A percentile compares a stretch with the other conserved stretches of the same genome.
phyloP scores from a whole-genome alignment of 2,888 invertebrate genomes.

The Cephus rjabovi region DNA sequence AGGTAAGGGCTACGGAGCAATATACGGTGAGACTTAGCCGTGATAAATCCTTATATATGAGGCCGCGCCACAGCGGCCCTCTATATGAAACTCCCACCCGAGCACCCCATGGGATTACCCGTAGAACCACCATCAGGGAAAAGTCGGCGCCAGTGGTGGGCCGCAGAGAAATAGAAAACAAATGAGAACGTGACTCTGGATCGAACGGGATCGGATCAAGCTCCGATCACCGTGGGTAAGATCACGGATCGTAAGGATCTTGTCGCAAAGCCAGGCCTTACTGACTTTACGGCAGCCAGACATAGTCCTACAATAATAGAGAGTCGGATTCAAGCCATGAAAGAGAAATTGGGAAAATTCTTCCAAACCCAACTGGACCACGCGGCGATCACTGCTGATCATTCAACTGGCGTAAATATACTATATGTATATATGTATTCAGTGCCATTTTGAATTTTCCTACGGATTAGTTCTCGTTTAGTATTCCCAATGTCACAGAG shows the following conservation, averaged over 20 bases:
- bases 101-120: constrained; percentile 62
- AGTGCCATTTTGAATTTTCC: not conserved
- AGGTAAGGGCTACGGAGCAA: constrained; percentile 60
- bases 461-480: not conserved
- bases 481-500: not conserved
- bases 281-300: not conserved
- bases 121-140: constrained; percentile 44
- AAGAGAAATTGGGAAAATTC: not conserved
- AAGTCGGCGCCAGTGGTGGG: constrained; percentile 24
- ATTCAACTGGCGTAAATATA: not conserved
- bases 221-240: constrained; percentile 11
- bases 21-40: constrained; percentile 64
- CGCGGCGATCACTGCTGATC: not conserved
- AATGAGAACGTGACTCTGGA: constrained; percentile 40
- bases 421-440: not conserved
- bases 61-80: constrained; percentile 58
- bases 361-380: not conserved
- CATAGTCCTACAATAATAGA: not conserved
- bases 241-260: constrained; percentile 1
- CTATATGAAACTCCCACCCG: constrained; percentile 62
- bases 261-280: not conserved
- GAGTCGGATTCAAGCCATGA: not conserved
- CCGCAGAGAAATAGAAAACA: constrained; percentile 47
- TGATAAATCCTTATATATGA: constrained; percentile 67
- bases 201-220: constrained; percentile 20